These are phyloP conservation scores for Sarcophilus harrisii DNA, from an alignment of 2,797 vertebrate genomes.

Conservation along the genomic window DNA sequence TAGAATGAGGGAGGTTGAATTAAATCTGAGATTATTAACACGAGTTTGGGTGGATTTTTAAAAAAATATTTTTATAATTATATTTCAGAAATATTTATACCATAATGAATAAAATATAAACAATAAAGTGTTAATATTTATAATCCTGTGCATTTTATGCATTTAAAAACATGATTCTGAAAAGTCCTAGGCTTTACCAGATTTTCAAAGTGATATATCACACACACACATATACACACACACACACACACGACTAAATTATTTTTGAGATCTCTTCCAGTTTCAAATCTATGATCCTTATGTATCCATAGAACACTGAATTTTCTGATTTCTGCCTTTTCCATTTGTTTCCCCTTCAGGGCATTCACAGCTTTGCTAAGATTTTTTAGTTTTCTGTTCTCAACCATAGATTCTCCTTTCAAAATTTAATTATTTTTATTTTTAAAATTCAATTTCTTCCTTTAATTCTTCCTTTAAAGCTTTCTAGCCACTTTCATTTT, in stretches of 20 bases:
- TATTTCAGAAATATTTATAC: background rate
- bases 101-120: background rate
- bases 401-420: background rate
- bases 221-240: background rate
- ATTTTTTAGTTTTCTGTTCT: background rate
- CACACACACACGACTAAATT: background rate
- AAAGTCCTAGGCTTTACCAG: background rate
- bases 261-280: background rate
- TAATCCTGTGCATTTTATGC: background rate
- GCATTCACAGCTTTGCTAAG: background rate
- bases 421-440: background rate
- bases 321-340: background rate
- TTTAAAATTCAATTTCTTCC: background rate
- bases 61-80: background rate
- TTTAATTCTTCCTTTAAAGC: background rate
- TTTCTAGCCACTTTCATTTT: background rate
- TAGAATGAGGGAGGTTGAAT: background rate
- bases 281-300: background rate
- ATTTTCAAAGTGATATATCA: background rate
- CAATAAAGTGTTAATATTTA: background rate
- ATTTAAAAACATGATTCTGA: background rate
- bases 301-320: background rate
- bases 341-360: background rate
- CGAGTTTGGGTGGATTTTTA: background rate
- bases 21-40: background rate